phyloP scores from a whole-genome alignment of 1,140 invertebrate species.

The Chymomyza costata region DNA sequence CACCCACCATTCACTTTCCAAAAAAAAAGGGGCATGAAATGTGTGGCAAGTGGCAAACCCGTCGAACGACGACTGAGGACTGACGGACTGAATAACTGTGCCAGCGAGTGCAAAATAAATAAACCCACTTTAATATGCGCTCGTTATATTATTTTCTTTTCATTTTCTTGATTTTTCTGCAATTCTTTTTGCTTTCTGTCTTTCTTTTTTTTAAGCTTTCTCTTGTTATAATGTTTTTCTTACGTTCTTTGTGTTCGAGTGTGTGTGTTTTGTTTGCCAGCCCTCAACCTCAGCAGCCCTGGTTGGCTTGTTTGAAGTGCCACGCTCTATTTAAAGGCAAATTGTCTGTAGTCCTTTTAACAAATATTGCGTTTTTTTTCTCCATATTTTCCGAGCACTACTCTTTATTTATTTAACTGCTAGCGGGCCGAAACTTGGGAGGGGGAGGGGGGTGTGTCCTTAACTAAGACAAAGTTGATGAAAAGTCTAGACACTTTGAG shows the following conservation, averaged over 20 bases:
- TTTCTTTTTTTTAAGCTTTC: conserved; percentile 4
- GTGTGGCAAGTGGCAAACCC: conserved; percentile 49
- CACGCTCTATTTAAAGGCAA: conserved; percentile 73
- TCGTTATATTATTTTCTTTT: conserved; percentile 74
- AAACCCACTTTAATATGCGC: conserved; percentile 73
- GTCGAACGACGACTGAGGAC: too few relatives aligned
- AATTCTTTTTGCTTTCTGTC: conserved; percentile 10
- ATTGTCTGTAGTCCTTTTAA: conserved; percentile 71
- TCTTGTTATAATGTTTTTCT: conserved; percentile 28
- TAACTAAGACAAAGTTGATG: too few relatives aligned
- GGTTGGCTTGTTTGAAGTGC: conserved; percentile 68
- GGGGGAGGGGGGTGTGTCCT: not conserved
- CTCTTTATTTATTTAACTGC: too few relatives aligned
- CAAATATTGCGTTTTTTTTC: conserved; percentile 56
- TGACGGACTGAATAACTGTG: too few relatives aligned
- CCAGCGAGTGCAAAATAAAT: conserved; percentile 66
- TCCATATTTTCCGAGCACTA: conserved; percentile 45
- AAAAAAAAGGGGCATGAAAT: not conserved
- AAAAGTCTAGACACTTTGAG: too few relatives aligned
- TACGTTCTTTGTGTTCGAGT: conserved; percentile 38
- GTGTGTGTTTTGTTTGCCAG: conserved; percentile 58
- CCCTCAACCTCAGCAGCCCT: not conserved
- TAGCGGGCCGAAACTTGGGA: too few relatives aligned
- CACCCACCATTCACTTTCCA: conserved; percentile 41
- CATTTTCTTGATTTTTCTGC: conserved; percentile 67